Evolutionary conservation across 2,888 invertebrate species (phyloP), one percentile per base, ranked within the genome.

Genomic region (Melanostoma scalare): DNA sequence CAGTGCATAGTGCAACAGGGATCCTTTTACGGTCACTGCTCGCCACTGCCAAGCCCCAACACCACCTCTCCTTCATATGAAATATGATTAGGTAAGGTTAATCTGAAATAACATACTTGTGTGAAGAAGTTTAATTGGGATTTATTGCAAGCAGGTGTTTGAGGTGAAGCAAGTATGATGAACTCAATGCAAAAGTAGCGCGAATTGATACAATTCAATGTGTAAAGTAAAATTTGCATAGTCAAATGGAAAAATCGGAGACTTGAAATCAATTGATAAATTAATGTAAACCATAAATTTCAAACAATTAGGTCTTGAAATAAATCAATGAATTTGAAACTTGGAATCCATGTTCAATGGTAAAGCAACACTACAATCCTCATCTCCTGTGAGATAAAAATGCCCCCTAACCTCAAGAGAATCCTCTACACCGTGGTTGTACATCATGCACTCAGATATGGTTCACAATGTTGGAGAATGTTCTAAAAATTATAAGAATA

Each of bases 111-210:
- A 61, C 78, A 84, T 36, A 84, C 74, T 78, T 84, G 78, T 84
- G 78, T 50, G 77, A 78, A 73, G 78, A 65, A 33, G 69, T 84
- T 78, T 78, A 78, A 84, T 84, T 84, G 73, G 82, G 82, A 84
- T 84, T 84, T 84, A 84, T 84, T 78, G 65, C 82, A 71, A 53
- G 74, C 82, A 84, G 82, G 82, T 84, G 82, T 65, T 76, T 78
- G 73, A 78, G 78, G 56, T 73, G 69, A 76, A 40, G 5, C 42
- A 31, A 68, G 76, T 55, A 42, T 53, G 58, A 60, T 58, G 78
- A 78, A 78, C 78, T 65, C 40, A 1, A 20, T 65, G n/a, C 52
- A 2, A 6, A 6, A 36, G 52, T 3, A 9, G 33, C 4, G 33
- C 20, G 8, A 35, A 35, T 20, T 20, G 20, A 20, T 20, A 20